These are phyloP conservation scores for Halcyon malimbica DNA, from an alignment of 2,113 vertebrate species.

Conservation along the genomic window DNA sequence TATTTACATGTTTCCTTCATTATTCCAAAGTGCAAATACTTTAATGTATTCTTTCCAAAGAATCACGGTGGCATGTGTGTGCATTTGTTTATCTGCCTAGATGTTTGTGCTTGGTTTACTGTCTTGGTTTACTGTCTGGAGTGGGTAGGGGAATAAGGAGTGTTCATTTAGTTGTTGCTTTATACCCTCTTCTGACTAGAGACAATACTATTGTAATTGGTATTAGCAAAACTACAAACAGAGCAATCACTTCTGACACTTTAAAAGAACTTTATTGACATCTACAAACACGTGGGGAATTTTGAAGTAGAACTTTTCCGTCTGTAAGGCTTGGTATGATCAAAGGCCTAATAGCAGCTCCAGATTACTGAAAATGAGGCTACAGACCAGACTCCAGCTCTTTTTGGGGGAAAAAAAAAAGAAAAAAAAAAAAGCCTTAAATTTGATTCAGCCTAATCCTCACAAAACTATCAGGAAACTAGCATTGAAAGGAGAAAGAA, in stretches of 20 bases:
- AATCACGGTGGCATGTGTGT: not conserved
- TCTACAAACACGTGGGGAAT: constrained; percentile 60
- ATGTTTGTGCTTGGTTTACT: not conserved
- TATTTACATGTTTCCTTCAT: constrained; percentile 58
- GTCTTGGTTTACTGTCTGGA: not conserved
- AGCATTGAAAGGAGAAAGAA: not conserved
- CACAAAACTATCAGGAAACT: constrained; percentile 52
- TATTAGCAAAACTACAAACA: constrained; percentile 40
- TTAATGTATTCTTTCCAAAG: constrained; percentile 36
- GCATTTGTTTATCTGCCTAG: not conserved
- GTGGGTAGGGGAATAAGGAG: not conserved
- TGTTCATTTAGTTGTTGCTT: not conserved
- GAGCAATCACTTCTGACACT: constrained; percentile 67
- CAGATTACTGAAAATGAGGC: constrained; percentile 66
- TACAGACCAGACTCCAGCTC: constrained; percentile 6
- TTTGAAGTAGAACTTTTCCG: constrained; percentile 71
- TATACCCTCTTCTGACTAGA: not conserved
- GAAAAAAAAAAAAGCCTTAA: not conserved
- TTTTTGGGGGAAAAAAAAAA: not conserved
- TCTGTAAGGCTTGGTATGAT: constrained; percentile 72
- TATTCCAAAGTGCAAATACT: constrained; percentile 39
- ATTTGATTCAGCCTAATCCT: constrained; percentile 40
- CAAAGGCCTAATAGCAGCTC: constrained; percentile 67
- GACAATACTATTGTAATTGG: not conserved
- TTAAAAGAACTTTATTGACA: constrained; percentile 74